These are phyloP conservation scores for Tipula lateralis DNA, from an alignment of 2,888 invertebrate genomes.

Conservation along the genomic window DNA sequence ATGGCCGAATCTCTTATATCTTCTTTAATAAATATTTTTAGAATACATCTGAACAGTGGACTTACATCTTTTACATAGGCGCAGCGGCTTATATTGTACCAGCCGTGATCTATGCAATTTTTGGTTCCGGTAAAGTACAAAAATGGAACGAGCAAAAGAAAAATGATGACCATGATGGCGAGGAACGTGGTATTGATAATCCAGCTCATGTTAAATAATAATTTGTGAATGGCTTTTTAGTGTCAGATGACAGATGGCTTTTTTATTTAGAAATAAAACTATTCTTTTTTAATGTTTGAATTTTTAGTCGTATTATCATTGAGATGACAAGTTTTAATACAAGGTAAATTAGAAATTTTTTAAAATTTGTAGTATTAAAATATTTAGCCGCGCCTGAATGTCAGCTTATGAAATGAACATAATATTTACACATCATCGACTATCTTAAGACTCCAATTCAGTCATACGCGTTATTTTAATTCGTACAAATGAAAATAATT, in stretches of 20 bases:
- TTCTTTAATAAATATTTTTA: no score
- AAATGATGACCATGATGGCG: background rate
- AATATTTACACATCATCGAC: no score
- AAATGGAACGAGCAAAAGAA: slow-evolving; percentile 55
- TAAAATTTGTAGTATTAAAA: no score
- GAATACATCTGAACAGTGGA: slow-evolving; percentile 73
- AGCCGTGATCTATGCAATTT: slow-evolving; percentile 63
- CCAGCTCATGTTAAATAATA: background rate
- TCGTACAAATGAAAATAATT: no score
- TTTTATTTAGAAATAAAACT: background rate
- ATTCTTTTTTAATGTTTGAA: background rate
- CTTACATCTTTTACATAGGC: slow-evolving; percentile 67
- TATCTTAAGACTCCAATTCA: no score
- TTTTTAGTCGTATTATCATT: background rate
- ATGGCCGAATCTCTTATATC: no score
- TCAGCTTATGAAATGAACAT: no score
- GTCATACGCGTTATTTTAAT: no score
- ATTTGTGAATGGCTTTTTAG: background rate
- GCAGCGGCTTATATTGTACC: slow-evolving; percentile 65
- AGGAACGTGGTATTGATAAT: background rate
- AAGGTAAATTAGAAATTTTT: no score
- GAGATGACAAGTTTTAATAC: background rate
- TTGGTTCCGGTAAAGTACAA: slow-evolving; percentile 68
- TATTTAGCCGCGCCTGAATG: no score
- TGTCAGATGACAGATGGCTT: background rate